Evolutionary conservation across 2,888 invertebrate species (phyloP).

Genomic region (Galeruca laticollis): DNA sequence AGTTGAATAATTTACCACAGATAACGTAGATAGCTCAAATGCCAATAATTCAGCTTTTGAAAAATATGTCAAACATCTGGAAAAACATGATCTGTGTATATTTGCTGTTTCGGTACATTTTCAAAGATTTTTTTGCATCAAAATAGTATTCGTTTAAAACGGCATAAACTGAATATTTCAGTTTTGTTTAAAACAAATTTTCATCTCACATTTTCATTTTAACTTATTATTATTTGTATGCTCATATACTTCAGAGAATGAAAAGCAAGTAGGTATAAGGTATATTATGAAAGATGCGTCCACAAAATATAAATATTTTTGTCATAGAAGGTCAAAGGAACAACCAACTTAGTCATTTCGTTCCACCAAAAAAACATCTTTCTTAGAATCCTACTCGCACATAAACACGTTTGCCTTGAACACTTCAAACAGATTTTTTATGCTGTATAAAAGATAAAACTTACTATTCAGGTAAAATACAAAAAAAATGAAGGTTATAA

Average conservation of each 20-base stretch:
- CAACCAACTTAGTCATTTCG: slow-evolving; percentile 4
- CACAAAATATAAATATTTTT: neutral
- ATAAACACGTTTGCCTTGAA: slow-evolving; percentile 39
- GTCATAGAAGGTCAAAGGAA: slow-evolving; percentile 25
- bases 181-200: too few relatives aligned
- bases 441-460: slow-evolving; percentile 23
- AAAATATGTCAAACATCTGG: too few relatives aligned
- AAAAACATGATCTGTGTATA: too few relatives aligned
- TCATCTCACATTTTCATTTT: too few relatives aligned
- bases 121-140: too few relatives aligned
- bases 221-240: too few relatives aligned
- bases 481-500: slow-evolving; percentile 38
- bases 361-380: slow-evolving; percentile 25
- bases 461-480: slow-evolving; percentile 40
- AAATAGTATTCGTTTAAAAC: too few relatives aligned
- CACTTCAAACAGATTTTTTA: slow-evolving; percentile 27
- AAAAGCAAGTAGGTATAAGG: slow-evolving; percentile 7
- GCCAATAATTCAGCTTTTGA: too few relatives aligned
- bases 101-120: too few relatives aligned
- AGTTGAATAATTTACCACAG: too few relatives aligned
- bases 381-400: slow-evolving; percentile 31
- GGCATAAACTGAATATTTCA: too few relatives aligned
- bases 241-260: neutral
- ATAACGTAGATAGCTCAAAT: too few relatives aligned
- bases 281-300: slow-evolving; percentile 7